Evolutionary conservation across 2,888 invertebrate species (phyloP), one percentile per base, ranked within the genome.

Genomic region (Polydrusus tereticollis): DNA sequence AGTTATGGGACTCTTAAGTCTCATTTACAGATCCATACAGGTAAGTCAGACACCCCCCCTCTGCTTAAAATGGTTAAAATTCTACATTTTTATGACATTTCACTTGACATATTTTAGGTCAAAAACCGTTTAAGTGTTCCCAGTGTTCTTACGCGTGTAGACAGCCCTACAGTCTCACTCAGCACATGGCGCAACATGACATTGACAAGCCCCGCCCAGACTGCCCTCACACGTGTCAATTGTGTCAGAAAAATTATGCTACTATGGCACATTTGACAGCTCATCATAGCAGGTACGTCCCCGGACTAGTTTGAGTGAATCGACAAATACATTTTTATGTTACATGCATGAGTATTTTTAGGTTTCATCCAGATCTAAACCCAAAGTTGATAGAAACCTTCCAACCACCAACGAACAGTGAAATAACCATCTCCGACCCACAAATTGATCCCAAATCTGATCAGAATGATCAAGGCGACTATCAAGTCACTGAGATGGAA

Each of bases 21-120:
- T 0, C 85, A 85, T 67, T 66, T 82, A 14, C 79, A 79, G 41
- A 83, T 84, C 52, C 85, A 85, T 77, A 76, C 78, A 70, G 83
- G 84, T 83, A 75, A 59, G 47, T 41, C 16, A 41, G n/a, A 41
- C 41, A 16, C 6, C 6, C 2, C 36, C 12, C 4, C 12, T 6
- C 7, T 29, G 5, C 29, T 29, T 29, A 29, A 29, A 29, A 29
- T n/a, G n/a, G n/a, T n/a, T n/a, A n/a, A n/a, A n/a, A n/a, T n/a
- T n/a, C n/a, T n/a, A n/a, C n/a, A n/a, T n/a, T n/a, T n/a, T n/a
- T n/a, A 29, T 7, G 29, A 29, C 7, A 29, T 29, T 29, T 29
- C 29, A 29, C 29, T 7, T 29, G 7, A 5, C 7, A 7, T 29
- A 4, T 36, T 80, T 69, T 73, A 80, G 84, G 83, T 0, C 76